phyloP scores from a whole-genome alignment of 2,113 vertebrate species.

The Plecotus auritus region DNA sequence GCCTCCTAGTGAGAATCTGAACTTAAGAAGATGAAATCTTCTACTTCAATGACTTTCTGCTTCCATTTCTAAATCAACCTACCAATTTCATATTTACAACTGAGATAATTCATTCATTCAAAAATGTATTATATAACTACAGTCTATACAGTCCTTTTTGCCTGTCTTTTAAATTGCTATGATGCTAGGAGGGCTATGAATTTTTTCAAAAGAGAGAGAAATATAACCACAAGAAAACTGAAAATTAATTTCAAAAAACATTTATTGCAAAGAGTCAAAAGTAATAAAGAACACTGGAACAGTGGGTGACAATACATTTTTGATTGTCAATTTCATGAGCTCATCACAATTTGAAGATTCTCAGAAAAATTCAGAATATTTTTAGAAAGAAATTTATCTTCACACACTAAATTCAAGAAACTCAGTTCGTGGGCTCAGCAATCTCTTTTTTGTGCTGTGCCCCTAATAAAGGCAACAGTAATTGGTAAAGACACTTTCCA shows the following conservation, averaged over 20 bases:
- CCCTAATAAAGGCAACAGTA: neutral
- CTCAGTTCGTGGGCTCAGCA: neutral
- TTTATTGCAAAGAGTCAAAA: neutral
- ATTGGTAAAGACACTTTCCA: neutral
- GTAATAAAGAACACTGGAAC: neutral
- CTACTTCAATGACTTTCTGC: neutral
- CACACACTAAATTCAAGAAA: neutral
- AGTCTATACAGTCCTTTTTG: neutral
- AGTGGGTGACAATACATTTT: neutral
- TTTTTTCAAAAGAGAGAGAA: neutral
- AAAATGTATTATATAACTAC: neutral
- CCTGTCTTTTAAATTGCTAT: neutral
- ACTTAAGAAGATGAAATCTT: conserved; percentile 12
- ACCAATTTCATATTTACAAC: neutral
- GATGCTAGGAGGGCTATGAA: neutral
- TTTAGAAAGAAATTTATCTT: neutral
- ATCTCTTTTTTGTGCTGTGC: neutral
- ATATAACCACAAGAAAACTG: neutral
- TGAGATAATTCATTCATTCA: neutral
- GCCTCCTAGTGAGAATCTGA: neutral
- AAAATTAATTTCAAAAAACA: conserved; percentile 14
- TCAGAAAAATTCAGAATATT: neutral
- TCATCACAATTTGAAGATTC: neutral
- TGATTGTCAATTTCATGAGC: neutral
- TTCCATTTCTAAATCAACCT: neutral